Percentiles rank a stretch among this genome's conserved stretches.
Conservation (phyloP, 2,888 invertebrate genomes). For the Norana najaformis region DNA sequence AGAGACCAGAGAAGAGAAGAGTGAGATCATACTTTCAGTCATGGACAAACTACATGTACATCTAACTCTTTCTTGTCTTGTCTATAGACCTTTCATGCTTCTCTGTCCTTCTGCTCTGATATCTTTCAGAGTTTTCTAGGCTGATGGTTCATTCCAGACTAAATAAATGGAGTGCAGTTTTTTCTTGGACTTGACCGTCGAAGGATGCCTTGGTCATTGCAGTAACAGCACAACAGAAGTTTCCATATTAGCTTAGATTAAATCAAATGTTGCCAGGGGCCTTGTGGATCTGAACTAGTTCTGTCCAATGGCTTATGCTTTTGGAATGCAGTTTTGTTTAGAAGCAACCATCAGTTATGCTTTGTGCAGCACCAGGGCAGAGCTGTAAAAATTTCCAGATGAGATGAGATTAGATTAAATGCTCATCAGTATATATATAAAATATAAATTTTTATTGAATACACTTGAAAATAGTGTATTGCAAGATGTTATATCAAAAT, state of each 20-base stretch:
- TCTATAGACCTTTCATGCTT: not conserved
- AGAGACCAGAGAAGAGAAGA: slow-evolving; percentile 95
- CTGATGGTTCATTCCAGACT: not conserved
- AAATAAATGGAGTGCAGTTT: not conserved
- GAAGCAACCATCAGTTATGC: too few species aligned
- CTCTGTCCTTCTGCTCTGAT: not conserved
- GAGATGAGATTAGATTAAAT: too few species aligned
- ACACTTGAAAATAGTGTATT: not conserved
- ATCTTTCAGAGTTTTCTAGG: not conserved
- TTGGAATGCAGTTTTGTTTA: too few species aligned
- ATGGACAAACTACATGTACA: not conserved
- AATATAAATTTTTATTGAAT: not conserved
- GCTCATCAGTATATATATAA: not conserved
- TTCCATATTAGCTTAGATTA: not conserved
- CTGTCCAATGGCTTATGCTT: not conserved
- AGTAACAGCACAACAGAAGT: too few species aligned
- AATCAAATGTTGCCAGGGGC: not conserved
- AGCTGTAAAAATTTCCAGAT: too few species aligned
- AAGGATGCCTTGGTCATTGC: not conserved
- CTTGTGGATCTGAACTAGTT: not conserved
- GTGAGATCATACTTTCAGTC: slow-evolving; percentile 63
- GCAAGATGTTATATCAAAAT: not conserved
- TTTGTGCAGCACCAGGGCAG: too few species aligned
- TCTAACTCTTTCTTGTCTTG: not conserved
- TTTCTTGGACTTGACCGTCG: not conserved